Evolutionary conservation across 2,113 vertebrate genomes (phyloP).

Genomic region (Dicerorhinus sumatrensis): DNA sequence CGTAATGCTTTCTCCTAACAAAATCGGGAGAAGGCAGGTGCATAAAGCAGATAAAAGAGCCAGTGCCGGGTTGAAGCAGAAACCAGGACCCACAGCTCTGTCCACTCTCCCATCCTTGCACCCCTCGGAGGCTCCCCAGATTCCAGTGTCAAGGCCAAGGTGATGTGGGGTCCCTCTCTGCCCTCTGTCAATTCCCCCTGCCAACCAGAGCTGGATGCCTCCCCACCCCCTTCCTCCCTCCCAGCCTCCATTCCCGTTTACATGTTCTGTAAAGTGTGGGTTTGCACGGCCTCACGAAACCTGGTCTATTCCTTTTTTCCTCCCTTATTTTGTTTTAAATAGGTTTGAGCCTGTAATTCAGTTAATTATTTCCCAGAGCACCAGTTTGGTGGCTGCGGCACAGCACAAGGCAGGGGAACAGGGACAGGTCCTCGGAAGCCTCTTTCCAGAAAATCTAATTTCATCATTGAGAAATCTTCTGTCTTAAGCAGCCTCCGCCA

Average conservation of each 20-base stretch:
- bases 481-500: conserved; percentile 75
- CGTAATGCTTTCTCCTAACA: neutral
- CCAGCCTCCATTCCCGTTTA: neutral
- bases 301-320: neutral
- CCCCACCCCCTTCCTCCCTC: neutral
- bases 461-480: conserved; percentile 80
- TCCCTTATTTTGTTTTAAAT: neutral
- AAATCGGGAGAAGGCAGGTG: neutral
- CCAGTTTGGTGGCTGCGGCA: neutral
- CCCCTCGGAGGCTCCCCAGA: neutral
- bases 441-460: conserved; percentile 67
- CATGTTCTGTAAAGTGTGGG: neutral
- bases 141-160: neutral
- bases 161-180: accelerated
- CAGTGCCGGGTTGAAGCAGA: neutral
- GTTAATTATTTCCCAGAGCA: neutral
- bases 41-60: neutral
- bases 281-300: neutral
- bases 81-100: neutral
- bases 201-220: accelerated
- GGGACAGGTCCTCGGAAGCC: conserved; percentile 49
- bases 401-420: conserved; percentile 9
- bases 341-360: neutral
- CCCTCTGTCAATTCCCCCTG: accelerated
- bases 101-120: accelerated